Base-by-base conservation (phyloP, 2,113 vertebrate genomes). In the Pongo pygmaeus region DNA sequence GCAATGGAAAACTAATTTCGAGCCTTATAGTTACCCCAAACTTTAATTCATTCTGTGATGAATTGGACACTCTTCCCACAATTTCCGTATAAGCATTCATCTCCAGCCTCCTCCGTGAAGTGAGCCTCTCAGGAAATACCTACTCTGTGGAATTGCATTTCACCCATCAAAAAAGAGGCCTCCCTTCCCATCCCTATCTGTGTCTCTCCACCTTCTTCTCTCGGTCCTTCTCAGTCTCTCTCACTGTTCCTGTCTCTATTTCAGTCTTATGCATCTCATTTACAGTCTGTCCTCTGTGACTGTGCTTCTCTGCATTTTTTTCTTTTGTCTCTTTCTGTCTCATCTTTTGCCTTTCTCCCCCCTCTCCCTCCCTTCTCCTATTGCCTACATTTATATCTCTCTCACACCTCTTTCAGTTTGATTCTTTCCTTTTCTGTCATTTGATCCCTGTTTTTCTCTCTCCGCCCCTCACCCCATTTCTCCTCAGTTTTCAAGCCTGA, bases 351-450 rank as follows among this genome's bases (percentile, higher is more conserved):
- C 57, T 84, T 86, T 57, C 32, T 23, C n/a, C 18, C 6, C 8
- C 17, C 3, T 32, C 32, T 17, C 6, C 40, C 8, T 46, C 43
- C 27, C 30, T 64, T 2, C 55, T n/a, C 35, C 38, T 22, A 0
- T 17, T 14, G 18, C 25, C 88, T 57, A 0, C 27, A 48, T 43
- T 11, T 23, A 18, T 43, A 0, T 20, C 17, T 92, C 32, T 59
- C 46, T 52, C 43, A 43, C 25, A 84, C 72, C 30, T 40, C n/a
- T 69, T 27, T 70, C 43, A 32, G 16, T 46, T 17, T 17, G 3
- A 20, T 38, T 97, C 78, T 97, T 84, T 86, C 89, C 59, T 96
- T 98, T 94, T 93, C 72, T 57, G 16, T 52, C 30, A 5, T 22
- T 40, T 93, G 11, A 96, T 95, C 89, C 93, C 69, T 27, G n/a